Percentiles rank a stretch among this genome's conserved stretches.
Evolutionary conservation across 2,888 invertebrate species (phyloP).

Genomic region (Incurvaria masculella): DNA sequence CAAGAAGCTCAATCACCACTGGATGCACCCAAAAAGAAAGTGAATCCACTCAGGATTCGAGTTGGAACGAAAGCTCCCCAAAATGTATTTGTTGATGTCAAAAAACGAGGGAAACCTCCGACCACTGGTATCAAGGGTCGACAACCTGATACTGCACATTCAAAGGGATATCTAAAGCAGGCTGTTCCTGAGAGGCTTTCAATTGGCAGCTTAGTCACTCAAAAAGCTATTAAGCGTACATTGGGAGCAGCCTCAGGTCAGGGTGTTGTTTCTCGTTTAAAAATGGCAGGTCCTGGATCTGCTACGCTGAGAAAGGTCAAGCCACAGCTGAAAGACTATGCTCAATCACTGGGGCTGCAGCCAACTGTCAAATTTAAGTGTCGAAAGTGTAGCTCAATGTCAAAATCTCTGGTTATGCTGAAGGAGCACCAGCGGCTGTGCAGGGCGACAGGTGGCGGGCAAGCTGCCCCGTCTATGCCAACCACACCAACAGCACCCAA

Average conservation of each 20-base stretch:
- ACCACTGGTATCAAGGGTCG: not conserved
- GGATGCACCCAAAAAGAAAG: not conserved
- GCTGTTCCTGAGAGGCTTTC: too few relatives aligned
- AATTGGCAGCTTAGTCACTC: too few relatives aligned
- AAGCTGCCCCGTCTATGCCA: conserved; percentile 39
- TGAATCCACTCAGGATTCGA: not conserved
- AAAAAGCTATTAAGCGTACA: too few relatives aligned
- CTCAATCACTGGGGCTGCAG: conserved; percentile 69
- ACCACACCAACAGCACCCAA: conserved; percentile 39
- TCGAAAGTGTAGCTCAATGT: conserved; percentile 66
- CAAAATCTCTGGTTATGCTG: conserved; percentile 61
- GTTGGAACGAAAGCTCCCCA: not conserved
- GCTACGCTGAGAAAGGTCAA: conserved; percentile 37
- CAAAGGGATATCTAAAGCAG: too few relatives aligned
- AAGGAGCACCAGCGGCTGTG: conserved; percentile 69
- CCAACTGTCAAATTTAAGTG: conserved; percentile 71
- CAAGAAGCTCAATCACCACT: not conserved
- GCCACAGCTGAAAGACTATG: conserved; percentile 57
- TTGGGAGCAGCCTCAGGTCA: too few relatives aligned
- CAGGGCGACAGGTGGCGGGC: conserved; percentile 43
- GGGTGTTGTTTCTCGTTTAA: too few relatives aligned
- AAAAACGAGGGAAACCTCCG: not conserved
- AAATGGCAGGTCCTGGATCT: too few relatives aligned
- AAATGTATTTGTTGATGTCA: not conserved
- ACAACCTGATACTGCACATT: not conserved